Evolutionary conservation across 1,140 invertebrate genomes (phyloP), one percentile per base, ranked within the genome.

Genomic region (Riptortus pedestris): DNA sequence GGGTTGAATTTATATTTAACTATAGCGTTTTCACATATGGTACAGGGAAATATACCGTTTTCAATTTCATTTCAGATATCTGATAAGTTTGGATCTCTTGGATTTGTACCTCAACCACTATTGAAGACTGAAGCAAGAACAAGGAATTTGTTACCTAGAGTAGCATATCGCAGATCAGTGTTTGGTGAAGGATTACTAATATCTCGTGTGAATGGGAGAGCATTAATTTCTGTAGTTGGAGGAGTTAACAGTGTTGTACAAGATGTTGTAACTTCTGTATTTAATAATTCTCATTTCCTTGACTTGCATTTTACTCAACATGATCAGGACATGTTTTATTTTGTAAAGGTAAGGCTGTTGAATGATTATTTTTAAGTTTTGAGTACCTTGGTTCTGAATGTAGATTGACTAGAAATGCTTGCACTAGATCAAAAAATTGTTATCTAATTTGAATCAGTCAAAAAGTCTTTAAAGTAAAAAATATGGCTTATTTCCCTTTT

Each of bases 261-360:
- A 73, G 91, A 94, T 71, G 89, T 96, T 0, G 89, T 95, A 0
- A 91, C 89, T 0, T 91, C 91, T 0, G 90, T 96, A 7, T 90
- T 97, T 71, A 96, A 97, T 73, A 90, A 90, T 70, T 94, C 93
- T 0, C 87, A 86, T 72, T 89, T 95, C 77, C 74, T 96, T n/a
- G 90, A 94, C 65, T 76, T 96, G 0, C 88, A 92, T 74, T 93
- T 94, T 70, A 92, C 86, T 67, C 91, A 93, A 43, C 90, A 93
- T 70, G 90, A 91, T 74, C 82, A 93, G 77, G 93, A 96, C 70
- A 86, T 93, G 0, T 94, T 96, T 76, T 96, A 96, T 72, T 95
- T 97, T 75, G 89, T 96, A 1, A 96, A 96, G 69, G 71, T 71
- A 63, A 31, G 61, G n/a, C 45, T 55, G 0, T 27, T 60, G 24